A percentile compares a stretch with the other conserved stretches of the same genome.
Evolutionary conservation across 2,113 vertebrate genomes (phyloP).

Genomic region (Coracopsis vasa): DNA sequence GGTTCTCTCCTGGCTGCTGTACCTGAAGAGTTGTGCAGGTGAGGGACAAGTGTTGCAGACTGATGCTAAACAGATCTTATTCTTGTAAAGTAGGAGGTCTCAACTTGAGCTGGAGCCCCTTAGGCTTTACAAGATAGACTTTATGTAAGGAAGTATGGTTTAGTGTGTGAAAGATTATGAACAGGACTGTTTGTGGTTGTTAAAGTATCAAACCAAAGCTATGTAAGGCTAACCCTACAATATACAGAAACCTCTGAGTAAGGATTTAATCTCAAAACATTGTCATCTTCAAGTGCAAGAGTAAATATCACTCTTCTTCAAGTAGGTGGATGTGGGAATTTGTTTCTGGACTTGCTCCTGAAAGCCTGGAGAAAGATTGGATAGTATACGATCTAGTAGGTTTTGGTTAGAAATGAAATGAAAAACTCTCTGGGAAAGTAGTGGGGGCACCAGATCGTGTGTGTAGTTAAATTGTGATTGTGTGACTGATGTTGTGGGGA

Average conservation of each 20-base stretch:
- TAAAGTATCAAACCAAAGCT: background rate
- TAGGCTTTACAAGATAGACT: background rate
- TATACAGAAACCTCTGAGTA: background rate
- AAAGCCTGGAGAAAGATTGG: background rate
- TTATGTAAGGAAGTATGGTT: background rate
- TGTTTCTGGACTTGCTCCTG: background rate
- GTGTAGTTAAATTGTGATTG: background rate
- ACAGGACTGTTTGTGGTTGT: background rate
- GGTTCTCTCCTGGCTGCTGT: background rate
- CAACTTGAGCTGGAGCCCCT: background rate
- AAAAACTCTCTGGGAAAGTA: background rate
- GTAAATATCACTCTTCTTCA: background rate
- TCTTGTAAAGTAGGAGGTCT: background rate
- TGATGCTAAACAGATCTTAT: background rate
- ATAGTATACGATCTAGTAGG: background rate
- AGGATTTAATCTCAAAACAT: background rate
- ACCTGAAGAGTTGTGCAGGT: background rate
- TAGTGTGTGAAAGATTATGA: background rate
- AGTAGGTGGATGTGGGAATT: background rate
- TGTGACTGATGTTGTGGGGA: background rate
- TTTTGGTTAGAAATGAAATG: background rate
- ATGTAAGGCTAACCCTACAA: fast-evolving
- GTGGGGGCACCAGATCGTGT: background rate
- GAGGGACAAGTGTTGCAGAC: background rate
- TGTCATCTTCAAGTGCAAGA: background rate